Percentiles rank a stretch among this genome's conserved stretches.
These are phyloP conservation scores for Sebastes reedi DNA, from an alignment of 2,797 vertebrate genomes.

Conservation along the genomic window DNA sequence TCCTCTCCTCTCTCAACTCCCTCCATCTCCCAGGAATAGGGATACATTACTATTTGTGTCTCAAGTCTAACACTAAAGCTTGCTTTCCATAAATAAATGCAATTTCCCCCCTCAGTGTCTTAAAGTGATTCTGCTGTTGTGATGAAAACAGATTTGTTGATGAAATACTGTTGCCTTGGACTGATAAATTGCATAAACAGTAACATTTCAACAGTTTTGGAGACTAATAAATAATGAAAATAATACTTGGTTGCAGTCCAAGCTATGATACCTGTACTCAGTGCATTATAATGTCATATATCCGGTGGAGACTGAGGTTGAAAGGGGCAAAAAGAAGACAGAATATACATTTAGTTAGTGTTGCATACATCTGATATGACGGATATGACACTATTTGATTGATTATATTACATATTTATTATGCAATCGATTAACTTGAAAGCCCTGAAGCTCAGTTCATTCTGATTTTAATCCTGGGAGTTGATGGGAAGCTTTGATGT, in stretches of 20 bases:
- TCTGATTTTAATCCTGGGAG: background rate
- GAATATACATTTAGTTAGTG: background rate
- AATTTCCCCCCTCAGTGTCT: background rate
- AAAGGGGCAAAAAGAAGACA: background rate
- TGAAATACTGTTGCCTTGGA: background rate
- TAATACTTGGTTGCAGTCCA: background rate
- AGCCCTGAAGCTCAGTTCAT: background rate
- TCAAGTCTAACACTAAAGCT: background rate
- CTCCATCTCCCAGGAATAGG: conserved; percentile 15
- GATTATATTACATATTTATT: background rate
- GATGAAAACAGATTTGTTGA: background rate
- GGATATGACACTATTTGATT: background rate
- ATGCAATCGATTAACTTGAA: background rate
- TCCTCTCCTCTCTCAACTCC: background rate
- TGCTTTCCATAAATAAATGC: conserved; percentile 33
- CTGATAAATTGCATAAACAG: background rate
- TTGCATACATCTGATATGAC: background rate
- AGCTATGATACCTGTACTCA: background rate
- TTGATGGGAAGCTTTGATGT: background rate
- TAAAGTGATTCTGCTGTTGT: background rate
- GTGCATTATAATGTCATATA: background rate
- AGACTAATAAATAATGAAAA: background rate
- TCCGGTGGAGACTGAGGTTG: background rate
- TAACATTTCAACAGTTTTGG: background rate
- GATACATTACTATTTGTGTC: conserved; percentile 29